Evolutionary conservation across 35 echinoderm and acorn worm species (phyloP).

Genomic region (Patiria miniata): DNA sequence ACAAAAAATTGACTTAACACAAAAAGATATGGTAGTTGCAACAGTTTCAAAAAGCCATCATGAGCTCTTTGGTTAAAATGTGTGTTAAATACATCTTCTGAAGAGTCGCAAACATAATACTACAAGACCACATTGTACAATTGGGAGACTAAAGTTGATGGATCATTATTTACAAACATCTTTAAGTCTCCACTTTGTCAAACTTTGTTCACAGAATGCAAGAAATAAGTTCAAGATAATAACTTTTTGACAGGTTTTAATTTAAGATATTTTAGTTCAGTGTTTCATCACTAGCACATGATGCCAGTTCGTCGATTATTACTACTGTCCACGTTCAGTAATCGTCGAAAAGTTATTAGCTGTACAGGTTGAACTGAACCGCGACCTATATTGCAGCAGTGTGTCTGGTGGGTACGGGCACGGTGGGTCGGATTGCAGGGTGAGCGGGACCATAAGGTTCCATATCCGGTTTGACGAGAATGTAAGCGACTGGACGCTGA

Average conservation of each 20-base stretch:
- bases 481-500: slow-evolving; percentile 94
- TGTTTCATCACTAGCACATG: not conserved
- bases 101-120: not conserved
- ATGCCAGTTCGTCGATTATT: slow-evolving; percentile 5
- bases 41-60: not conserved
- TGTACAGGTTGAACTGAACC: not conserved
- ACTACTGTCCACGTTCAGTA: not conserved
- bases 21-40: too few species aligned
- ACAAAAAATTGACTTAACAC: too few species aligned
- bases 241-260: not conserved
- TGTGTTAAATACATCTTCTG: not conserved
- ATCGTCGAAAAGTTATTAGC: not conserved
- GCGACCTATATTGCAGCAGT: slow-evolving; percentile 46
- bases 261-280: not conserved
- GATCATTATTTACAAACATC: slow-evolving; percentile 10
- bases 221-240: not conserved
- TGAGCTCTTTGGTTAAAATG: not conserved
- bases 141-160: not conserved
- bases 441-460: slow-evolving; percentile 84
- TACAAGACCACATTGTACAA: not conserved
- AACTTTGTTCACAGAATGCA: not conserved
- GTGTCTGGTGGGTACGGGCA: slow-evolving; percentile 85
- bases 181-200: not conserved
- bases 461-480: slow-evolving; percentile 96
- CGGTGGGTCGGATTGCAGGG: slow-evolving; percentile 72